A percentile compares a stretch with the other conserved stretches of the same genome.
These are phyloP conservation scores for Rhyacichthys aspro DNA, from an alignment of 2,797 vertebrate genomes.

Conservation along the genomic window DNA sequence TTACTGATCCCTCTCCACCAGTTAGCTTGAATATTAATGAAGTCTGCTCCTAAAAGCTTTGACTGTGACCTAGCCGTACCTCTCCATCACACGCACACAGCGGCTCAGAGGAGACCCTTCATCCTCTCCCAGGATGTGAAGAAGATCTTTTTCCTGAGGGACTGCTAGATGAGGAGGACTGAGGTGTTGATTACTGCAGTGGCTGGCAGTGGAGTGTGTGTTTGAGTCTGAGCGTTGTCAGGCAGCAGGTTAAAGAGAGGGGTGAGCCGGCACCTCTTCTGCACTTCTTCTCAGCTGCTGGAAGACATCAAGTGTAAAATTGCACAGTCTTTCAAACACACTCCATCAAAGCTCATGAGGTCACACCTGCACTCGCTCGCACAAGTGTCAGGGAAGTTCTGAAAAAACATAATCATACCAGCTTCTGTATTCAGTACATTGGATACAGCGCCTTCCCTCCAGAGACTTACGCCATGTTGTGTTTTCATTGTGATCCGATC, in stretches of 20 bases:
- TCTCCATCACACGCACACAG: constrained; percentile 13
- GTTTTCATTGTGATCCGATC: neutral
- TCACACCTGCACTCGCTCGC: constrained; percentile 16
- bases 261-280: constrained; percentile 49
- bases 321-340: constrained; percentile 64
- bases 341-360: constrained; percentile 51
- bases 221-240: constrained; percentile 21
- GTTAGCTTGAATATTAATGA: constrained; percentile 66
- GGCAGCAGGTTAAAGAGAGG: constrained; percentile 59
- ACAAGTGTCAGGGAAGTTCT: constrained; percentile 15
- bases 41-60: constrained; percentile 60
- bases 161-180: constrained; percentile 59
- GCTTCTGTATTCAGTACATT: neutral
- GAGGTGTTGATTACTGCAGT: constrained; percentile 76
- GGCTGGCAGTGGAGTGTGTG: constrained; percentile 46
- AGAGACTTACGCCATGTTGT: neutral
- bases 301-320: constrained; percentile 78
- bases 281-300: constrained; percentile 50
- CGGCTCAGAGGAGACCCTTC: constrained; percentile 24
- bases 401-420: constrained; percentile 11
- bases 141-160: constrained; percentile 63
- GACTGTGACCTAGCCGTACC: constrained; percentile 51
- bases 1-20: constrained; percentile 57
- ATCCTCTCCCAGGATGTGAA: constrained; percentile 53
- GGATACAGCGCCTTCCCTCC: neutral